Conservation (phyloP, 2,113 vertebrate genomes). For the Otocyon megalotis region DNA sequence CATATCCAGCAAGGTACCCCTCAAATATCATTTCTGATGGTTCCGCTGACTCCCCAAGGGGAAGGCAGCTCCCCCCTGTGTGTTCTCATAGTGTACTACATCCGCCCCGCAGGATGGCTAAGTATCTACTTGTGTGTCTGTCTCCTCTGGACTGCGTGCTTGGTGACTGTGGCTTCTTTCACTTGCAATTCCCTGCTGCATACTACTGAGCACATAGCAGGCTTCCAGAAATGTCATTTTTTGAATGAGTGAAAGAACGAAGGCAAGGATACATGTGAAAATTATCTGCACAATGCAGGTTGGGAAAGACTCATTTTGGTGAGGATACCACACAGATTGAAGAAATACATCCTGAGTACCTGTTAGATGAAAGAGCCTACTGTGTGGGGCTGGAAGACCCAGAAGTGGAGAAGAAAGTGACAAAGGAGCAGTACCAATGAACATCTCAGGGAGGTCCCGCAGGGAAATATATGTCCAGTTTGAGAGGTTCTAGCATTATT, state of each 20-base stretch:
- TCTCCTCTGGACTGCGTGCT: background rate
- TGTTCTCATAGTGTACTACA: accelerated
- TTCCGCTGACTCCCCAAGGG: background rate
- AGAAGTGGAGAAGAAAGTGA: background rate
- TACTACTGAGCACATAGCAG: background rate
- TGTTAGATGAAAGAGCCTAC: background rate
- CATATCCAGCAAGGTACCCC: background rate
- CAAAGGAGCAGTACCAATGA: background rate
- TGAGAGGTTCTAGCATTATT: background rate
- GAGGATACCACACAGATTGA: background rate
- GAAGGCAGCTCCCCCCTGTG: background rate
- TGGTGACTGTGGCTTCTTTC: background rate
- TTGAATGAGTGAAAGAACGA: background rate
- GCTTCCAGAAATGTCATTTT: background rate
- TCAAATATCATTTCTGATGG: background rate
- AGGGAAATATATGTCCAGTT: background rate
- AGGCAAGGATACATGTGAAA: background rate
- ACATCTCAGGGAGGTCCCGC: background rate
- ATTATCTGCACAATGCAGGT: background rate
- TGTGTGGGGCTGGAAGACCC: background rate
- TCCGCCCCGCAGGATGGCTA: background rate
- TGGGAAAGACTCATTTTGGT: background rate
- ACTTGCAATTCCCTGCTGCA: background rate
- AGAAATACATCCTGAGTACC: background rate
- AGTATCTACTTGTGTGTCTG: background rate